These are phyloP conservation scores for Boulengeromyrus knoepffleri DNA, from an alignment of 2,113 vertebrate genomes.

Conservation along the genomic window DNA sequence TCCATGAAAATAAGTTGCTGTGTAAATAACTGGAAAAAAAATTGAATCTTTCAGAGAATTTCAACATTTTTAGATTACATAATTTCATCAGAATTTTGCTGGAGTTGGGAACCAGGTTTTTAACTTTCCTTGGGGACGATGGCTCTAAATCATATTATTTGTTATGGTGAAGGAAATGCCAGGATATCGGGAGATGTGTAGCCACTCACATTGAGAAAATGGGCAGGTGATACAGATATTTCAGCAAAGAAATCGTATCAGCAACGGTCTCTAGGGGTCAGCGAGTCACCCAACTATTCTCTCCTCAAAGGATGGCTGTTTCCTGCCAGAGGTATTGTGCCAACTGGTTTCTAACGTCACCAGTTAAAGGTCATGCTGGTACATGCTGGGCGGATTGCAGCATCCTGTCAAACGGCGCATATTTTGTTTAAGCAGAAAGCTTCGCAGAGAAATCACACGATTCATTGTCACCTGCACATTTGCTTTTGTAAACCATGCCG, in stretches of 20 bases:
- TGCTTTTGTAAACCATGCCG: not conserved
- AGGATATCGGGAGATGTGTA: not conserved
- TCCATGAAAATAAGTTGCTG: not conserved
- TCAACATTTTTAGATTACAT: not conserved
- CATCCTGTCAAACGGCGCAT: not conserved
- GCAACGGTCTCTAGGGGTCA: not conserved
- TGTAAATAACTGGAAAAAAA: not conserved
- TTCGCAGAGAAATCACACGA: not conserved
- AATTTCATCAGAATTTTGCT: not conserved
- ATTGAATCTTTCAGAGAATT: not conserved
- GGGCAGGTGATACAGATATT: not conserved
- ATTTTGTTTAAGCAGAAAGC: not conserved
- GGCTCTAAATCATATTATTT: not conserved
- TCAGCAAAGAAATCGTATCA: not conserved
- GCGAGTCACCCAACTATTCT: not conserved
- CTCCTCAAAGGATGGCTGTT: not conserved
- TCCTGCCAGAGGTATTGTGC: not conserved
- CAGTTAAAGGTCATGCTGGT: not conserved
- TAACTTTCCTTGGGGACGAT: not conserved
- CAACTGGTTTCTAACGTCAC: not conserved
- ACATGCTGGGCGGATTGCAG: not conserved
- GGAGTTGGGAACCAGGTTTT: not conserved
- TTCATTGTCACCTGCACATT: not conserved
- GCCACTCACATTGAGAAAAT: not conserved
- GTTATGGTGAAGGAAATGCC: not conserved